Conservation (phyloP, 2,113 vertebrate species). For the Stomatorhinus ivindoensis region DNA sequence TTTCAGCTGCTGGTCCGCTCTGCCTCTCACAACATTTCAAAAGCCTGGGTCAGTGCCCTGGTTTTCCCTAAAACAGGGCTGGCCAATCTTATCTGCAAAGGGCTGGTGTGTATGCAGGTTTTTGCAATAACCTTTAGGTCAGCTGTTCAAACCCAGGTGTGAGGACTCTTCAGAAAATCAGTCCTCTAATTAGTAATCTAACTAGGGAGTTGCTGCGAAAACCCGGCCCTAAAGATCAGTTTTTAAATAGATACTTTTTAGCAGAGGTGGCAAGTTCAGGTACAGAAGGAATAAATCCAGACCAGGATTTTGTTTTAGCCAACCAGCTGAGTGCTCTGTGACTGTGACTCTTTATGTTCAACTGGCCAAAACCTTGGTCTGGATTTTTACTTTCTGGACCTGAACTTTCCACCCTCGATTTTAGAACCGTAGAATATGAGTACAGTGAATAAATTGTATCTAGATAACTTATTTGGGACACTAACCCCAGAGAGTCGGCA, state of each 20-base stretch:
- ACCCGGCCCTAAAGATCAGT: background rate
- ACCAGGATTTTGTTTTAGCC: background rate
- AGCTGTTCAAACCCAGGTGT: too few species aligned
- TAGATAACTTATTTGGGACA: background rate
- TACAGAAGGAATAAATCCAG: background rate
- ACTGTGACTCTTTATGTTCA: background rate
- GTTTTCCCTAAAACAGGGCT: background rate
- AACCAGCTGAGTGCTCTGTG: background rate
- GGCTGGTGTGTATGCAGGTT: too few species aligned
- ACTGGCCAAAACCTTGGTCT: background rate
- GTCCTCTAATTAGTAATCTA: too few species aligned
- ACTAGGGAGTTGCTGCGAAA: too few species aligned
- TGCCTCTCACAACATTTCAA: background rate
- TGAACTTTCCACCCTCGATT: background rate
- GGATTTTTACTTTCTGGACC: background rate
- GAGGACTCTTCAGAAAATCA: too few species aligned
- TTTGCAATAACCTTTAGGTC: too few species aligned
- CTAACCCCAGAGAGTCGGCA: background rate
- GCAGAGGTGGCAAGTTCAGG: background rate
- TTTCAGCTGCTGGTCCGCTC: background rate
- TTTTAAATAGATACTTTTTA: background rate
- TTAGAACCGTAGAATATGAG: background rate
- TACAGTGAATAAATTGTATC: background rate
- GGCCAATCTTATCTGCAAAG: too few species aligned
- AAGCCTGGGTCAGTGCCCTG: background rate